These are phyloP conservation scores for Plusia festucae DNA, from an alignment of 2,888 invertebrate species.

Conservation along the genomic window DNA sequence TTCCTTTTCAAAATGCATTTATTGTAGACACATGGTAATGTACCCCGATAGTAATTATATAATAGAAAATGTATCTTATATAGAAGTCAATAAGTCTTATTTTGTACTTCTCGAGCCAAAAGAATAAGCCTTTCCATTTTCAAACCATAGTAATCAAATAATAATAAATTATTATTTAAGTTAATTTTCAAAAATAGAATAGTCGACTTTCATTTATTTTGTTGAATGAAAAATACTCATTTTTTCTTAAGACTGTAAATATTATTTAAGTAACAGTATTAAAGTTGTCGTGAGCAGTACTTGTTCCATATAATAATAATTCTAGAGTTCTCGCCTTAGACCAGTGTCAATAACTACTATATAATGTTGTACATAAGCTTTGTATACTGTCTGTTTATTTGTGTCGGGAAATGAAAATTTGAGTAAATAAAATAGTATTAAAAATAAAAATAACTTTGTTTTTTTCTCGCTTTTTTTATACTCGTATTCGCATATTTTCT, in stretches of 20 bases:
- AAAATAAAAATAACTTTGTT: slow-evolving; percentile 37
- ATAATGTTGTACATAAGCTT: slow-evolving; percentile 73
- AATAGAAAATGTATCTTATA: slow-evolving; percentile 41
- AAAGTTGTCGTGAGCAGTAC: slow-evolving; percentile 34
- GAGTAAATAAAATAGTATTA: slow-evolving; percentile 69
- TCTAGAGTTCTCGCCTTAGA: slow-evolving; percentile 70
- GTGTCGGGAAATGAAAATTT: slow-evolving; percentile 62
- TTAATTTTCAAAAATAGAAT: background rate
- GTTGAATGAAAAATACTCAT: background rate
- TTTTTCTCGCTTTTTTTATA: background rate
- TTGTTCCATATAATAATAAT: slow-evolving; percentile 39
- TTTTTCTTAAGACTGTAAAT: slow-evolving; percentile 39
- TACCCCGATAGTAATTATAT: slow-evolving; percentile 32
- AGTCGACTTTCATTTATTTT: background rate
- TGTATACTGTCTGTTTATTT: slow-evolving; percentile 71
- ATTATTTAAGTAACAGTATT: slow-evolving; percentile 23
- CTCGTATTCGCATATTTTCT: no score
- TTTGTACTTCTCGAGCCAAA: slow-evolving; percentile 31
- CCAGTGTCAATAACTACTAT: slow-evolving; percentile 73
- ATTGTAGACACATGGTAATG: slow-evolving; percentile 36
- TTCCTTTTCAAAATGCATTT: slow-evolving; percentile 42
- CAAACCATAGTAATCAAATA: slow-evolving; percentile 13
- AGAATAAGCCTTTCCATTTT: slow-evolving; percentile 1
- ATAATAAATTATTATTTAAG: background rate
- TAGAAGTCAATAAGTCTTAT: slow-evolving; percentile 21